These are phyloP conservation scores for Trachelus tabidus DNA, from an alignment of 2,888 invertebrate genomes.

Conservation along the genomic window DNA sequence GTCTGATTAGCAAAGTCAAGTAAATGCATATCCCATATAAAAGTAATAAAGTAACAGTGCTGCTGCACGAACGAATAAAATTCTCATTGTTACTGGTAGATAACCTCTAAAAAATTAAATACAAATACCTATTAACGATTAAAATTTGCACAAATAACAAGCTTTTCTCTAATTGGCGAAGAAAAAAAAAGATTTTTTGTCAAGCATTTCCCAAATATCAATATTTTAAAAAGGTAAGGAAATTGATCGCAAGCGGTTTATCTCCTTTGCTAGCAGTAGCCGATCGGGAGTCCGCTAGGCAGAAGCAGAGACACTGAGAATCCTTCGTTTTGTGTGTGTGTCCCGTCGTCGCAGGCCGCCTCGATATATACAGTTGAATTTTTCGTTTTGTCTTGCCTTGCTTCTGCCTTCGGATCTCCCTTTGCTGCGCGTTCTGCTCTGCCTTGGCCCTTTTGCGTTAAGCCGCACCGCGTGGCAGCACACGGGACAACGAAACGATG, in stretches of 20 bases:
- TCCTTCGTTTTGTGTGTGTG: constrained; percentile 40
- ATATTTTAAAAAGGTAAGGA: background rate
- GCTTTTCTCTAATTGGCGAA: background rate
- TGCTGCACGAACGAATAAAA: background rate
- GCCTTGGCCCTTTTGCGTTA: constrained; percentile 55
- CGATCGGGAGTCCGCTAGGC: constrained; percentile 48
- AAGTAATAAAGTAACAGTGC: background rate
- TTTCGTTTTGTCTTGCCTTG: constrained; percentile 56
- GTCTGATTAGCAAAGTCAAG: background rate
- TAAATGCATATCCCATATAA: background rate
- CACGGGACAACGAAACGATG: constrained; percentile 45
- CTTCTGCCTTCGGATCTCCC: constrained; percentile 55
- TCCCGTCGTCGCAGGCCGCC: constrained; percentile 41
- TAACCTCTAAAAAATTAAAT: background rate
- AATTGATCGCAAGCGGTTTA: constrained; percentile 28
- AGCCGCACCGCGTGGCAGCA: constrained; percentile 60
- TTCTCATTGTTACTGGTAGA: background rate
- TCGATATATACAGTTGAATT: constrained; percentile 58
- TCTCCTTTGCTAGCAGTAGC: constrained; percentile 43
- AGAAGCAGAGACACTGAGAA: constrained; percentile 45
- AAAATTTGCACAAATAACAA: background rate
- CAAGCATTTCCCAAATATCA: background rate
- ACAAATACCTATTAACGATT: background rate
- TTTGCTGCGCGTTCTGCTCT: constrained; percentile 47
- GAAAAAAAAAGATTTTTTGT: background rate